Percentiles rank a stretch among this genome's conserved stretches.
These are phyloP conservation scores for Sinocyclocheilus rhinocerous DNA, from an alignment of 2,113 vertebrate species.

Conservation along the genomic window DNA sequence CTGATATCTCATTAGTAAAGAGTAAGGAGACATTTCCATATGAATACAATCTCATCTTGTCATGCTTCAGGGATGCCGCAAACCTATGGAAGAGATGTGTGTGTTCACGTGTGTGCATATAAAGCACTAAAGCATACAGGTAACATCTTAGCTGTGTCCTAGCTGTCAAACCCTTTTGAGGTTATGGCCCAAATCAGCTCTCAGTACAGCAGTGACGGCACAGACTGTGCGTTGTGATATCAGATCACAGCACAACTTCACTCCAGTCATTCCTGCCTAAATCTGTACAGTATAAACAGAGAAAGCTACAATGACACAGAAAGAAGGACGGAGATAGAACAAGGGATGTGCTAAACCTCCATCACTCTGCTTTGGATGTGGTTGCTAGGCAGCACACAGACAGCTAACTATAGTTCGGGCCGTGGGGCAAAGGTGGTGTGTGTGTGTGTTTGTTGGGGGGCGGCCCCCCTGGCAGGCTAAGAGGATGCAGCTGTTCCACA, in stretches of 20 bases:
- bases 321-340: background rate
- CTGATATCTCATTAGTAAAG: slow-evolving; percentile 30
- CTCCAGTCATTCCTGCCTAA: background rate
- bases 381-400: slow-evolving; percentile 58
- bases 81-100: slow-evolving; percentile 5
- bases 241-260: background rate
- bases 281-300: background rate
- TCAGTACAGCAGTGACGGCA: background rate
- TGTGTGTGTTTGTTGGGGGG: slow-evolving; percentile 32
- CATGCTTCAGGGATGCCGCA: background rate
- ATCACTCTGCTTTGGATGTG: slow-evolving; percentile 45
- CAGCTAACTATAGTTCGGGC: slow-evolving; percentile 57
- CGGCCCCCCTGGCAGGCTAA: slow-evolving; percentile 31
- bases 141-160: slow-evolving; percentile 11
- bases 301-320: slow-evolving; percentile 24
- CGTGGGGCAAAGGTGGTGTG: slow-evolving; percentile 51
- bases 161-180: background rate
- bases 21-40: slow-evolving; percentile 15
- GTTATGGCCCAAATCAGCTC: background rate
- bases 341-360: slow-evolving; percentile 18
- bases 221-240: background rate
- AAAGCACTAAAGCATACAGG: background rate
- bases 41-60: slow-evolving; percentile 25
- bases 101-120: background rate
- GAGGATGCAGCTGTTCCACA: slow-evolving; percentile 38